Base-by-base conservation (phyloP, 2,113 vertebrate genomes). In the Phrynocephalus versicolor region DNA sequence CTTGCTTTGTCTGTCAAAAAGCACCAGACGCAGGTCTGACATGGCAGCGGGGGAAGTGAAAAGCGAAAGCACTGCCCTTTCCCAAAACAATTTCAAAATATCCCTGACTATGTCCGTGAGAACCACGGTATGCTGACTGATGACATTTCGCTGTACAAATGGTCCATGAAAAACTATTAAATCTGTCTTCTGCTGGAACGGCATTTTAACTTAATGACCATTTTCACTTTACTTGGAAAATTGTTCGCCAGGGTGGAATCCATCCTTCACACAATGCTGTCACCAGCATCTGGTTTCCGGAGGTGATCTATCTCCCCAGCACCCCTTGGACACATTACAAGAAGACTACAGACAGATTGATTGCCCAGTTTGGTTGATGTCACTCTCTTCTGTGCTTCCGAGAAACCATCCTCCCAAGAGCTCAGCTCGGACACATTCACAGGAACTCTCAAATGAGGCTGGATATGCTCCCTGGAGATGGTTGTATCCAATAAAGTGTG, bases 101-200 rank as follows among this genome's bases (percentile, higher is more conserved):
- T 72, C 41, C 51, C 81, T 73, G 55, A 39, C 55, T 60, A 25
- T 35, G 16, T 79, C 76, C 71, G 62, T 4, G 70, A 87, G 87
- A 87, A 86, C 74, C 81, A 3, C 10, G 2, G 19, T 81, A 81
- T 82, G 87, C 79, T 89, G 84, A 86, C 79, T 92, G 92, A 81
- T 74, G 88, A 82, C 84, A 88, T 92, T 93, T 93, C 83, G 87
- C 33, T 84, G 19, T 72, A 91, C 62, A 93, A 95, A 90, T 77
- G 62, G 86, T 57, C 89, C 51, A 78, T 89, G 91, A 93, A 90
- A 82, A 93, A 84, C 85, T 84, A 91, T 92, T 92, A 91, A 93
- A 93, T 88, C 93, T 72, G 25, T 86, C 82, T 45, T 70, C 80
- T 85, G 84, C 78, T 91, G 35, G 73, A 88, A 91, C 91, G 87